phyloP scores from a whole-genome alignment of 2,797 vertebrate genomes.

The Spatula clypeata region DNA sequence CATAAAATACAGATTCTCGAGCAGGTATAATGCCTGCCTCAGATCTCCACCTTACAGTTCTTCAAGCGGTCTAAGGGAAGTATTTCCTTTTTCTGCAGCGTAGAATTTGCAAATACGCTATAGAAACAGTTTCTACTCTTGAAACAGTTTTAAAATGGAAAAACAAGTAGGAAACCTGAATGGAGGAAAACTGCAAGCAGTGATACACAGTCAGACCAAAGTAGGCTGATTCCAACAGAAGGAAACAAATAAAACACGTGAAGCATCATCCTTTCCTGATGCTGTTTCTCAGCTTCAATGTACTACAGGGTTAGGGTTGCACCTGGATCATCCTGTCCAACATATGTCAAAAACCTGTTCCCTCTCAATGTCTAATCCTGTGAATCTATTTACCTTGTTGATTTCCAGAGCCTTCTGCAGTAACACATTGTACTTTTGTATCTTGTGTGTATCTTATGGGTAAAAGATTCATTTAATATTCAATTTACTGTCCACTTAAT shows the following conservation, averaged over 20 bases:
- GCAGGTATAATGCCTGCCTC: background rate
- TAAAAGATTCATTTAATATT: background rate
- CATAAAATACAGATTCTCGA: background rate
- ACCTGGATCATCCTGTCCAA: background rate
- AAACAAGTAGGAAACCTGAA: background rate
- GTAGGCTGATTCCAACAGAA: accelerated
- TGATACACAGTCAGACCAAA: accelerated
- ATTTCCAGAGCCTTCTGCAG: background rate
- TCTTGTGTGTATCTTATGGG: background rate
- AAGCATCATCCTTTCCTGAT: accelerated
- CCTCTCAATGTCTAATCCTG: background rate
- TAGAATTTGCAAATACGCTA: background rate
- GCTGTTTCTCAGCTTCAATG: background rate
- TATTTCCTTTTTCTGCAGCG: background rate
- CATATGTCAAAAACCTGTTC: background rate
- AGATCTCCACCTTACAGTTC: background rate
- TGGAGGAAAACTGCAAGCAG: background rate
- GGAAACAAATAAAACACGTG: accelerated
- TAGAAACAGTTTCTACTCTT: background rate
- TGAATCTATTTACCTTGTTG: background rate
- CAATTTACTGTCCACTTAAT: background rate
- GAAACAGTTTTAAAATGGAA: background rate
- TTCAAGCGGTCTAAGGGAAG: background rate
- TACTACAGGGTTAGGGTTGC: background rate
- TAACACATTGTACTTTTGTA: background rate